These are phyloP conservation scores for Phyllostomus discolor DNA, from an alignment of 2,113 vertebrate species.

Conservation along the genomic window DNA sequence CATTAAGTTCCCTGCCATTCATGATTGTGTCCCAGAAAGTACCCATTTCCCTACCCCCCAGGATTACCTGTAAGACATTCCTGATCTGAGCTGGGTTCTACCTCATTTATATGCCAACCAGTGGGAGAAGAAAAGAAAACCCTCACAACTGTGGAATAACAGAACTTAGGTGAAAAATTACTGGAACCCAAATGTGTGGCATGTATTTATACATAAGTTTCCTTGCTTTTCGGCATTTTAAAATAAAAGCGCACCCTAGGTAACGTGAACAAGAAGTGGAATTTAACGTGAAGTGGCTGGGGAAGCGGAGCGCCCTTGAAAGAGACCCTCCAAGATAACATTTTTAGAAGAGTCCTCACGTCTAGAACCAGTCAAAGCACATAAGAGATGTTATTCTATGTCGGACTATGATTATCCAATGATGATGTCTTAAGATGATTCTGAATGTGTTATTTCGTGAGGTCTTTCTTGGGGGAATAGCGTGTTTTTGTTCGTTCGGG, in stretches of 20 bases:
- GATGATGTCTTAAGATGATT: neutral
- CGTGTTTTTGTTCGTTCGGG: slow-evolving; percentile 38
- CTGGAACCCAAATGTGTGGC: neutral
- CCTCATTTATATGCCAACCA: neutral
- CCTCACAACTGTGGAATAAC: neutral
- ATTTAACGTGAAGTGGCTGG: neutral
- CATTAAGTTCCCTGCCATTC: neutral
- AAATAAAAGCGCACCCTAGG: neutral
- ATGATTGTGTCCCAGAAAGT: neutral
- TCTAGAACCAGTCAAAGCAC: neutral
- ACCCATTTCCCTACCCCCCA: neutral
- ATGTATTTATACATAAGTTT: neutral
- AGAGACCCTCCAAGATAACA: neutral
- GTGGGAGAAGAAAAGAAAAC: neutral
- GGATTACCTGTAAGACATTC: neutral
- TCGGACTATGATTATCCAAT: neutral
- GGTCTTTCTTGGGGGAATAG: neutral
- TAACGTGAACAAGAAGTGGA: neutral
- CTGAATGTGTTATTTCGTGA: neutral
- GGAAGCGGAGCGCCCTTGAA: neutral
- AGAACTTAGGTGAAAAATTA: neutral
- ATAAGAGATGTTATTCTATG: neutral
- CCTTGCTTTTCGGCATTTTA: neutral
- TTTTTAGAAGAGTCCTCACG: neutral
- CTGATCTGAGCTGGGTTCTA: neutral